Evolutionary conservation across 2,797 vertebrate species (phyloP), one percentile per base, ranked within the genome.

Genomic region (Hoplostethus mediterraneus): DNA sequence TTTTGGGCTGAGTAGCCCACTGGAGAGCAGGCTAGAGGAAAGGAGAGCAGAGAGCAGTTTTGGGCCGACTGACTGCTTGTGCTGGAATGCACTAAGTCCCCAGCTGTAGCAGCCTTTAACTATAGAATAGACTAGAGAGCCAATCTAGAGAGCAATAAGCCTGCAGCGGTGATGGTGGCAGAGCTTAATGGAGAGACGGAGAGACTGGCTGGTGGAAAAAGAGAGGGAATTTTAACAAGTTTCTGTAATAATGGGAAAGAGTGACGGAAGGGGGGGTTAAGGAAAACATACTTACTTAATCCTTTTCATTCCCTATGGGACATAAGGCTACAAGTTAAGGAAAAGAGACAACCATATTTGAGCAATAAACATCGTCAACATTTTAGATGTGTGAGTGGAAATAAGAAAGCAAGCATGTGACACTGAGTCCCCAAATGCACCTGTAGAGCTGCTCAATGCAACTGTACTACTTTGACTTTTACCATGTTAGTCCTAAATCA

Each of bases 121-220:
- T 86, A 81, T 83, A 79, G 85, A 89, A 86, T 86, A 88, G 87
- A 88, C 83, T 72, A 82, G 85, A 86, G 85, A 90, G 83, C 83
- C 90, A 92, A 90, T 92, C 91, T 90, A 77, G 75, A 89, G 89
- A 85, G 90, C 90, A 92, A 89, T 91, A 89, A 87, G 88, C 91
- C 85, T 81, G 89, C 84, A 92, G 92, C 84, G 13, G 75, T 81
- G 77, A 86, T 81, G 77, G 89, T 80, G 78, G 89, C 80, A 84
- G 81, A 82, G 77, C 81, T 89, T 92, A 92, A 90, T 90, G 84
- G 84, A 89, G 84, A 90, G 83, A 91, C 82, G 83, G 82, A 89
- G 83, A 82, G 84, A 77, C 81, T 74, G 77, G 75, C 73, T 75
- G 72, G 71, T 48, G 80, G 71, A 79, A 74, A 71, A 61, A 85